A percentile compares a stretch with the other conserved stretches of the same genome.
Conservation (phyloP, 37 sponge, comb jelly and placozoan genomes). For the Oopsacas minuta region DNA sequence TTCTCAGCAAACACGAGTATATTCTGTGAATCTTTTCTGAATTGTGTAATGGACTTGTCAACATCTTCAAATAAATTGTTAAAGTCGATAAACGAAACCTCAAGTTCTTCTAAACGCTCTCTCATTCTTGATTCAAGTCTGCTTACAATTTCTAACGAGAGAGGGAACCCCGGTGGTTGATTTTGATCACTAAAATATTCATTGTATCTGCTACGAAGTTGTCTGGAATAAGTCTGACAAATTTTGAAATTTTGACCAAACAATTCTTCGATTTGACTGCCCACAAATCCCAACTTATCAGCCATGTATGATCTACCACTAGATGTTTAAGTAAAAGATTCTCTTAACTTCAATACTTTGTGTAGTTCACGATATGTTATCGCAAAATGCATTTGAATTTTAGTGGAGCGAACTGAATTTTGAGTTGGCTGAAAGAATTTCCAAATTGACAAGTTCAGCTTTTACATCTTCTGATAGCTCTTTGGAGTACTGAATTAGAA, state of each 20-base stretch:
- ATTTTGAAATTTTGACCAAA: background rate
- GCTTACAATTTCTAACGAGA: background rate
- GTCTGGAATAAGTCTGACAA: background rate
- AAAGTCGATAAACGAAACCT: background rate
- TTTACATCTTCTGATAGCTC: background rate
- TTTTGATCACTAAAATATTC: background rate
- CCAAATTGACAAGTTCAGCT: background rate
- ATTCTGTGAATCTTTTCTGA: background rate
- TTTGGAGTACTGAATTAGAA: background rate
- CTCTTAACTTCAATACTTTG: background rate
- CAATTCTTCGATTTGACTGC: background rate
- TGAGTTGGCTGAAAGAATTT: no score
- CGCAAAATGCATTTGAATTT: background rate
- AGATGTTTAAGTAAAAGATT: background rate
- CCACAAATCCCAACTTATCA: background rate
- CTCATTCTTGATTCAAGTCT: background rate
- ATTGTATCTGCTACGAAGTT: constrained; percentile 4
- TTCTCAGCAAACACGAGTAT: background rate
- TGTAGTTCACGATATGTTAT: background rate
- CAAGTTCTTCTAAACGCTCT: background rate
- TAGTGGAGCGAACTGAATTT: constrained; percentile 10
- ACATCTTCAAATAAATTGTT: background rate
- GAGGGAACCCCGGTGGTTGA: background rate
- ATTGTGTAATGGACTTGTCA: background rate
- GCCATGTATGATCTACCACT: background rate